Base-by-base conservation (phyloP, 2,113 vertebrate genomes). In the Triplophysa siluroides region DNA sequence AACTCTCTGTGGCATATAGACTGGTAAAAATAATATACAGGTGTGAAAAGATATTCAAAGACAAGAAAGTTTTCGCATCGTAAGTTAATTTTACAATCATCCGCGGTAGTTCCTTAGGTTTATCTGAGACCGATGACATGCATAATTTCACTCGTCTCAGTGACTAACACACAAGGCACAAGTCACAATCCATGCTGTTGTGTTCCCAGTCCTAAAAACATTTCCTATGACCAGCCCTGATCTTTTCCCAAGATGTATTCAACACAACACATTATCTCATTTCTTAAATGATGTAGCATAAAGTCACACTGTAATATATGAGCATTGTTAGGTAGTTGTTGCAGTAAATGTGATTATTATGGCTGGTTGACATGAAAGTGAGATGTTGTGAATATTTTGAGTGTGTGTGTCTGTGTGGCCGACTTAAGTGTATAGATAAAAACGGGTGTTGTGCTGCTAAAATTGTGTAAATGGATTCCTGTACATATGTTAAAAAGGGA, bases 271-370 rank as follows among this genome's bases (percentile, higher is more conserved):
- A 43, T 50, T 24, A 23, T 72, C 68, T 79, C 61, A 78, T 24
- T 26, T 41, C 21, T 19, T 26, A 54, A 62, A 23, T 10, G 14
- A 80, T 82, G 71, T 83, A 85, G 85, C 86, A 83, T 84, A 83
- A 89, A 82, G 69, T 86, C 87, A 85, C 86, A 85, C 82, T 84
- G 84, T 89, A 84, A 76, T 64, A 73, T 79, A 75, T 80, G 78
- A 85, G 78, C 78, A 38, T 84, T 84, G 86, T 86, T 81, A 87
- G 87, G 88, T 52, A 63, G 23, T 9, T 50, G n/a, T 75, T 68
- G 54, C 45, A 69, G 45, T 63, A 73, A 19, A 41, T 33, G 24
- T 54, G 77, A 52, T 19, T 76, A 65, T 23, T 78, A 87, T 86
- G 79, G 84, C 84, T 86, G 82, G 86, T 84, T 88, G 81, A 83